These are phyloP conservation scores for Drosophila eugracilis DNA, from an alignment of 1,140 invertebrate genomes.

Conservation along the genomic window DNA sequence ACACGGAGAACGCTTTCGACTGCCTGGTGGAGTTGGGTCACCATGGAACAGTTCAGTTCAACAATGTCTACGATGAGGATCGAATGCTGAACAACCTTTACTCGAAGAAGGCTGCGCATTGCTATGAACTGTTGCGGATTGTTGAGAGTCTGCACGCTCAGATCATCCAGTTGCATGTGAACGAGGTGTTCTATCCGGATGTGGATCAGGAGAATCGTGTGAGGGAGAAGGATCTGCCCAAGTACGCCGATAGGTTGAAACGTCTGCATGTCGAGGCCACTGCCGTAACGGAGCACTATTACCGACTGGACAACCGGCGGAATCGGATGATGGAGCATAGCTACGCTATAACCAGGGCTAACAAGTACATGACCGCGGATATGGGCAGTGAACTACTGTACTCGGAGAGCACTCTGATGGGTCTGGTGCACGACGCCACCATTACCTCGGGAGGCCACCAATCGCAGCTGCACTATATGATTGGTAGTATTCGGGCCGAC, in stretches of 20 bases:
- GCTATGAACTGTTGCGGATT: slow-evolving; percentile 96
- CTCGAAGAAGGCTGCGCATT: slow-evolving; percentile 94
- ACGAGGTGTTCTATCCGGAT: slow-evolving; percentile 94
- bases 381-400: slow-evolving; percentile 91
- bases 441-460: not conserved
- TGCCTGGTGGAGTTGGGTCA: slow-evolving; percentile 67
- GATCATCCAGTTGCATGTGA: slow-evolving; percentile 97
- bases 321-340: slow-evolving; percentile 48
- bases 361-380: slow-evolving; percentile 45
- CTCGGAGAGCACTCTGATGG: slow-evolving; percentile 95
- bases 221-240: slow-evolving; percentile 96
- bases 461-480: slow-evolving; percentile 80
- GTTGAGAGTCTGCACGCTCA: slow-evolving; percentile 97
- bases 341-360: slow-evolving; percentile 44
- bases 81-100: slow-evolving; percentile 97
- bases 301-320: slow-evolving; percentile 90
- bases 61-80: slow-evolving; percentile 91
- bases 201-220: slow-evolving; percentile 90
- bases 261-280: slow-evolving; percentile 92
- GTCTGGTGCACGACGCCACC: slow-evolving; percentile 85
- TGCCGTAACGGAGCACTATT: slow-evolving; percentile 97
- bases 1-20: slow-evolving; percentile 73
- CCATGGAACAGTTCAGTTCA: slow-evolving; percentile 68
- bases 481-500: slow-evolving; percentile 97
- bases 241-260: slow-evolving; percentile 94